A percentile compares a stretch with the other conserved stretches of the same genome.
phyloP scores from a whole-genome alignment of 2,888 invertebrate species.

The Gnatocerus cornutus region DNA sequence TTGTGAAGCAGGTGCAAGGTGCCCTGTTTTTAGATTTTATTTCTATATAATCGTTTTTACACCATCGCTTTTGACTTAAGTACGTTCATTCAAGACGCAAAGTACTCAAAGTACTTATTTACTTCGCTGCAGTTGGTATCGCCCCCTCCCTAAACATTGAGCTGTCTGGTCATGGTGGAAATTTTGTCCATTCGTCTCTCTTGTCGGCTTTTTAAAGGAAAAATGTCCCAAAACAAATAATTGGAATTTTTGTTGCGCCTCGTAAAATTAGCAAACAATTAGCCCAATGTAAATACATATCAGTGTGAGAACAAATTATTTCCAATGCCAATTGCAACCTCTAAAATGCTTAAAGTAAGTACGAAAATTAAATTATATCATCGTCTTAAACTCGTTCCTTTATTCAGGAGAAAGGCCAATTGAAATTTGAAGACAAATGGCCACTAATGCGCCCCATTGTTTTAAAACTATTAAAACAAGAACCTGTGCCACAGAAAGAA shows the following conservation, averaged over 20 bases:
- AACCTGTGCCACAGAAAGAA: slow-evolving; percentile 93
- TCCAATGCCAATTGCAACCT: slow-evolving; percentile 45
- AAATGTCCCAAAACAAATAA: slow-evolving; percentile 10
- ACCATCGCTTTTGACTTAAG: no score
- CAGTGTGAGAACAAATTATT: slow-evolving; percentile 8
- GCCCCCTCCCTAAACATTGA: slow-evolving; percentile 1
- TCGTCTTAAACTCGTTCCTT: background rate
- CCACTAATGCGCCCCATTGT: slow-evolving; percentile 95
- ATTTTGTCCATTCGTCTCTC: background rate
- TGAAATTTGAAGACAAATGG: slow-evolving; percentile 97
- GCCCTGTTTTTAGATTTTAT: background rate
- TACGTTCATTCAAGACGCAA: no score
- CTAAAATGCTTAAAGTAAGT: slow-evolving; percentile 61
- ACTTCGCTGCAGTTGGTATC: background rate
- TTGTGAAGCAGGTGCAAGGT: background rate
- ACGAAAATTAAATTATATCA: background rate
- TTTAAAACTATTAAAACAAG: slow-evolving; percentile 93
- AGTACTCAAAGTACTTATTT: background rate
- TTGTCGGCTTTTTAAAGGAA: background rate
- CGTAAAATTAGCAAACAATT: slow-evolving; percentile 2
- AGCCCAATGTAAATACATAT: slow-evolving; percentile 32
- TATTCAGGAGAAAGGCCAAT: slow-evolving; percentile 83
- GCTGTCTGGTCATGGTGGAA: background rate
- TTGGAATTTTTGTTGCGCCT: background rate
- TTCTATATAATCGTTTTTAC: no score